Conservation (phyloP, 2,797 vertebrate genomes). For the Lates japonicus region DNA sequence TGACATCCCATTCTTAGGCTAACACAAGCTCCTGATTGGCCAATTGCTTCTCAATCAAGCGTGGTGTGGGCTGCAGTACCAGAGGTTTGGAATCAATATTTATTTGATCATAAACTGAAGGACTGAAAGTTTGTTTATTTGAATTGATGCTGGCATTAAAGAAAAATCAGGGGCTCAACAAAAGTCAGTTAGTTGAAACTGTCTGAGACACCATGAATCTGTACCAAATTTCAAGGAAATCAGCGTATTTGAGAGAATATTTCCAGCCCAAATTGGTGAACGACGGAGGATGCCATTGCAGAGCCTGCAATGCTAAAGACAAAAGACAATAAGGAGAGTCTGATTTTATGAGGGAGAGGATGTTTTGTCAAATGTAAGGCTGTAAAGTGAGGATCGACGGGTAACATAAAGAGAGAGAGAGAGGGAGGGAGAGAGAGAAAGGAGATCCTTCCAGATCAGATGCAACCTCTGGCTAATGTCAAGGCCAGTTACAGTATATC, state of each 20-base stretch:
- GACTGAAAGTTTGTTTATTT: neutral
- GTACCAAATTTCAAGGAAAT: neutral
- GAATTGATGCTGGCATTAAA: neutral
- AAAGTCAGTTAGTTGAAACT: neutral
- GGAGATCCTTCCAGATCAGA: constrained; percentile 42
- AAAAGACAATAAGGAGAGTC: neutral
- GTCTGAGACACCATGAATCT: neutral
- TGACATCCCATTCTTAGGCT: too few species aligned
- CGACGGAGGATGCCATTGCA: neutral
- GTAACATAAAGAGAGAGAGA: constrained; percentile 15
- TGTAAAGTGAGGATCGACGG: constrained; percentile 1
- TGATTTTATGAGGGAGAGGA: neutral
- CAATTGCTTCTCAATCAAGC: too few species aligned
- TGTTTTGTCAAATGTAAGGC: neutral
- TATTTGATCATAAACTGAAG: neutral
- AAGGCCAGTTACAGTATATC: constrained; percentile 45
- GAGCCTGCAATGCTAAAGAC: neutral
- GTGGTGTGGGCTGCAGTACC: too few species aligned
- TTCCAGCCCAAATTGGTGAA: neutral
- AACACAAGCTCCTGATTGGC: too few species aligned
- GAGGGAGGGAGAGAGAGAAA: constrained; percentile 7
- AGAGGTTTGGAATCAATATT: neutral
- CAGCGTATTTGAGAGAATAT: neutral
- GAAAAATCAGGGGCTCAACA: neutral
- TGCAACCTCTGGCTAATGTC: constrained; percentile 57